Conservation (phyloP, 2,113 vertebrate genomes). For the Peromyscus californicus region DNA sequence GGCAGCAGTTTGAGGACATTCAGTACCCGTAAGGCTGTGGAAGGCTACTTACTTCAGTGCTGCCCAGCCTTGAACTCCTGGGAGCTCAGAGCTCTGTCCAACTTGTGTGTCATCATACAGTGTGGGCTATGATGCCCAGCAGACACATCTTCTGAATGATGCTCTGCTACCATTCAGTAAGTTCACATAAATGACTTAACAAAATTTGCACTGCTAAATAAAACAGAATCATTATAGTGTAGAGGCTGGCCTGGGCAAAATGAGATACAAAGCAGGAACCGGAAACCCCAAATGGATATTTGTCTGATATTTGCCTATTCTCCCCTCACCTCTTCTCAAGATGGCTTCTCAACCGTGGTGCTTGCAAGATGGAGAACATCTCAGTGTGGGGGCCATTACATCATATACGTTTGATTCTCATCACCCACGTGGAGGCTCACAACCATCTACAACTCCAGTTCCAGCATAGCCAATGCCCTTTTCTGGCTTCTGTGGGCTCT, state of each 20-base stretch:
- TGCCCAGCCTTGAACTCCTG: neutral
- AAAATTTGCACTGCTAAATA: neutral
- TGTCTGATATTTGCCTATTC: neutral
- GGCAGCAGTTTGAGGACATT: neutral
- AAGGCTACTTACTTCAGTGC: accelerated
- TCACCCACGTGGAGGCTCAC: neutral
- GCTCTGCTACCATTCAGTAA: conserved; percentile 19
- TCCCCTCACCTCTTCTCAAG: neutral
- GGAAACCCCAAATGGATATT: neutral
- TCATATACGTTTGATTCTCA: neutral
- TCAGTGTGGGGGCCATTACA: neutral
- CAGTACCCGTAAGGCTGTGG: neutral
- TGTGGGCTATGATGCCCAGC: neutral
- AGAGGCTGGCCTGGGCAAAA: neutral
- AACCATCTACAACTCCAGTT: neutral
- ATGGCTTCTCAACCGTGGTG: neutral
- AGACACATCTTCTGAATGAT: neutral
- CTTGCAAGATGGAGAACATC: neutral
- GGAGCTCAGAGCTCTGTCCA: neutral
- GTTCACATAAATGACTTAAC: conserved; percentile 60
- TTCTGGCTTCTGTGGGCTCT: neutral
- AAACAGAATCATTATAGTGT: neutral
- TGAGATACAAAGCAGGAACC: neutral
- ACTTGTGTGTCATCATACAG: neutral
- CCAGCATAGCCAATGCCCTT: too few species aligned